Evolutionary conservation across 2,888 invertebrate genomes (phyloP).

Genomic region (Athalia rosae): DNA sequence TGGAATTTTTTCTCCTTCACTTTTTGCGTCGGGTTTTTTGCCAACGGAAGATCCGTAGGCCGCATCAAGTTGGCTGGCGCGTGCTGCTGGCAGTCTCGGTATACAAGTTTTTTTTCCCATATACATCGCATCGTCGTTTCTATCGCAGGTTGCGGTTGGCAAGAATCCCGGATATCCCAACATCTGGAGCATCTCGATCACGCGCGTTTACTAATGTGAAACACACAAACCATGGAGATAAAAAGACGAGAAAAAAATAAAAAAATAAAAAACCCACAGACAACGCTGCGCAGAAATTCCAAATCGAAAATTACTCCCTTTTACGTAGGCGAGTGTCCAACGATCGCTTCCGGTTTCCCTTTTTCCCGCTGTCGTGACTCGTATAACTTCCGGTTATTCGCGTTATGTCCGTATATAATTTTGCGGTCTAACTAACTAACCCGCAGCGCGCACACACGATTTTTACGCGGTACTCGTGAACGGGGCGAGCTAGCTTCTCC

Average conservation of each 20-base stretch:
- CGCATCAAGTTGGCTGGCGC: slow-evolving; percentile 19
- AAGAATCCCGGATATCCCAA: slow-evolving; percentile 11
- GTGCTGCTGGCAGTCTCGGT: slow-evolving; percentile 4
- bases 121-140: neutral
- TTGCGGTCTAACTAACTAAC: neutral
- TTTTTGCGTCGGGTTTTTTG: neutral
- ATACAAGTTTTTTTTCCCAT: neutral
- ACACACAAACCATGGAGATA: no score
- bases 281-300: neutral
- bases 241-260: no score
- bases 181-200: neutral
- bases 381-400: slow-evolving; percentile 15
- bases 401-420: neutral
- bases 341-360: slow-evolving; percentile 10
- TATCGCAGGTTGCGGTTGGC: slow-evolving; percentile 10
- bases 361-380: neutral
- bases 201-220: no score
- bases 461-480: no score
- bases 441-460: no score
- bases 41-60: neutral
- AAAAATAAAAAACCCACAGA: no score
- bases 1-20: neutral
- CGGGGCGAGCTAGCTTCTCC: no score
- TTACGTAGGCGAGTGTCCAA: neutral
- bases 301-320: neutral